These are phyloP conservation scores for Flabesymbios commensalis DNA, from an alignment of 2,888 invertebrate genomes.

Conservation along the genomic window DNA sequence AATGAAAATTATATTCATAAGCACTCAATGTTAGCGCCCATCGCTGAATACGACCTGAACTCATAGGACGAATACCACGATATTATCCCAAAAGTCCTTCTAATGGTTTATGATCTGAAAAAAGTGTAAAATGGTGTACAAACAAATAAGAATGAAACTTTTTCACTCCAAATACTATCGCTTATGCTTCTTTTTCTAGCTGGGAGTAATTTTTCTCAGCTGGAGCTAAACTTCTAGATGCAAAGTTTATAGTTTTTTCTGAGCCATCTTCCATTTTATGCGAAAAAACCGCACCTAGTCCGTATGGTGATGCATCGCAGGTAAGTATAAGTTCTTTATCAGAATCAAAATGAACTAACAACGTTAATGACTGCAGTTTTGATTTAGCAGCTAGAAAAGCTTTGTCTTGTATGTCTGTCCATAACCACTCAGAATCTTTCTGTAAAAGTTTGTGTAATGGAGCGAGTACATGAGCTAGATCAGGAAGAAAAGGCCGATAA, in stretches of 20 bases:
- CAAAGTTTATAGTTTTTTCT: background rate
- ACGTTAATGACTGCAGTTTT: no score
- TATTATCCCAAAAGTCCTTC: conserved; percentile 10
- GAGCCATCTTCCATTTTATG: no score
- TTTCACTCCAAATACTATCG: no score
- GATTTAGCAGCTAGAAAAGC: no score
- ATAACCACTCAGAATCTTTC: no score
- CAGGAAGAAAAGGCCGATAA: no score
- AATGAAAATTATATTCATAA: conserved; percentile 20
- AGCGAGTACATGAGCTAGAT: no score
- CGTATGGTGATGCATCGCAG: conserved; percentile 3
- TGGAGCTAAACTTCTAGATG: background rate
- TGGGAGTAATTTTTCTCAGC: background rate
- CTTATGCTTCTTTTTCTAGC: background rate
- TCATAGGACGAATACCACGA: conserved; percentile 18
- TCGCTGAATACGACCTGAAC: conserved; percentile 17
- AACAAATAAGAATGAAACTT: background rate
- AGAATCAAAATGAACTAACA: no score
- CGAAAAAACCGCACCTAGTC: no score
- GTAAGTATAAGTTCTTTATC: background rate
- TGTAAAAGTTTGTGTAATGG: no score
- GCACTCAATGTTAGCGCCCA: conserved; percentile 22
- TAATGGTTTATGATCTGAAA: conserved; percentile 12
- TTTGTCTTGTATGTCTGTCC: no score
- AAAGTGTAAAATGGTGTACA: background rate